Conservation (phyloP, 2,113 vertebrate species). For the Melanostigma gelatinosum region DNA sequence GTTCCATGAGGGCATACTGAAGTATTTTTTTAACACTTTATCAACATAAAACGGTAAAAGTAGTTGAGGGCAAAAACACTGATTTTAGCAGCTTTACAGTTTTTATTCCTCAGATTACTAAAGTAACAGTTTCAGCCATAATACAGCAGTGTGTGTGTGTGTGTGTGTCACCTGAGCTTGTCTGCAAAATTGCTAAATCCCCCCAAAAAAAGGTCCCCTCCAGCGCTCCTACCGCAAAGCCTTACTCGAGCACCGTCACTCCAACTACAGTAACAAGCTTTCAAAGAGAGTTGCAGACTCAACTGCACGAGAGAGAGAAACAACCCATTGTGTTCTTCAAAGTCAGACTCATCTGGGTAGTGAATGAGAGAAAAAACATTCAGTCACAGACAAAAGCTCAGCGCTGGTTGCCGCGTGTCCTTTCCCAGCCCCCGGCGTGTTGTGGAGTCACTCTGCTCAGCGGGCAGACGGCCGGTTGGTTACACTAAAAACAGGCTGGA, state of each 20-base stretch:
- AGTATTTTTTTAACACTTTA: not conserved
- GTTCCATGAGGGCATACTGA: not conserved
- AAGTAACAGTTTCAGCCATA: not conserved
- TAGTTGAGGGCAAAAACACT: not conserved
- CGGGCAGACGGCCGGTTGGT: constrained; percentile 16
- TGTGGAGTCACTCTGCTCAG: constrained; percentile 46
- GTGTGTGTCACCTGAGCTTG: not conserved
- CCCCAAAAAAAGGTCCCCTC: not conserved
- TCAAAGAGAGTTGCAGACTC: not conserved
- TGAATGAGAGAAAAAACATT: not conserved
- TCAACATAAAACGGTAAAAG: too few relatives aligned
- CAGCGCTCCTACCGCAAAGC: not conserved
- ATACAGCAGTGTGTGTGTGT: not conserved
- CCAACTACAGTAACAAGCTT: not conserved
- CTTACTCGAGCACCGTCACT: not conserved
- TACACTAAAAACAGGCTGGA: constrained; percentile 14
- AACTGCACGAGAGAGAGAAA: not conserved
- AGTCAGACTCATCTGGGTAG: not conserved
- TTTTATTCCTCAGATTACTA: not conserved
- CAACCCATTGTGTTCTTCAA: not conserved
- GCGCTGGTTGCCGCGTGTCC: not conserved
- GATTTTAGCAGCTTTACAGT: not conserved
- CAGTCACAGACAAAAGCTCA: constrained; percentile 3
- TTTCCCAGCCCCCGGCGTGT: not conserved
- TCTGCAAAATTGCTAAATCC: not conserved